These are phyloP conservation scores for Ibidorhyncha struthersii DNA, from an alignment of 2,113 vertebrate species.

Conservation along the genomic window DNA sequence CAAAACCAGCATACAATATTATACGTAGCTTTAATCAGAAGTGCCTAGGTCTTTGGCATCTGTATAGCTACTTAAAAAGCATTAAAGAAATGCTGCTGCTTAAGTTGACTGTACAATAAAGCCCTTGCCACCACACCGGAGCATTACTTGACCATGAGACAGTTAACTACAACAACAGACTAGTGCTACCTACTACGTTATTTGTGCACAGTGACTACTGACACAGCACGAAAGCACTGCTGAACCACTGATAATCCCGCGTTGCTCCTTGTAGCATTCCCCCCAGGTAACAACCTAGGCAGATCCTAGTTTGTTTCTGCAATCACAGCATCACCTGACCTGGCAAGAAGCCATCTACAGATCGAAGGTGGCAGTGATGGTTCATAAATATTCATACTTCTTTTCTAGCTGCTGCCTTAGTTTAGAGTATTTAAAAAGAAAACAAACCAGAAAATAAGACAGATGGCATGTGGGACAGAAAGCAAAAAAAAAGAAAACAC, in stretches of 20 bases:
- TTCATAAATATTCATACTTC: background rate
- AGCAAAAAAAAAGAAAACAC: background rate
- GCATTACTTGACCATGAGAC: background rate
- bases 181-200: background rate
- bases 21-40: background rate
- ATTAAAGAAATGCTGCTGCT: background rate
- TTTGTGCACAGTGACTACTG: background rate
- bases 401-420: background rate
- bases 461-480: constrained; percentile 20
- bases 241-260: rapidly evolving
- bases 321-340: background rate
- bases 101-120: background rate
- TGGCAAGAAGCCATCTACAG: background rate
- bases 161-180: background rate
- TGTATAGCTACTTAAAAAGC: background rate
- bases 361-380: background rate
- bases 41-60: background rate
- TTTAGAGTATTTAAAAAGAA: background rate
- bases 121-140: background rate
- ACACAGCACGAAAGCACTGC: background rate
- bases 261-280: background rate
- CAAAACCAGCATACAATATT: background rate
- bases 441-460: constrained; percentile 20
- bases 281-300: background rate
- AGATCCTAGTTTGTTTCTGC: background rate